phyloP scores from a whole-genome alignment of 2,797 vertebrate genomes.

The Psittacula derbiana region DNA sequence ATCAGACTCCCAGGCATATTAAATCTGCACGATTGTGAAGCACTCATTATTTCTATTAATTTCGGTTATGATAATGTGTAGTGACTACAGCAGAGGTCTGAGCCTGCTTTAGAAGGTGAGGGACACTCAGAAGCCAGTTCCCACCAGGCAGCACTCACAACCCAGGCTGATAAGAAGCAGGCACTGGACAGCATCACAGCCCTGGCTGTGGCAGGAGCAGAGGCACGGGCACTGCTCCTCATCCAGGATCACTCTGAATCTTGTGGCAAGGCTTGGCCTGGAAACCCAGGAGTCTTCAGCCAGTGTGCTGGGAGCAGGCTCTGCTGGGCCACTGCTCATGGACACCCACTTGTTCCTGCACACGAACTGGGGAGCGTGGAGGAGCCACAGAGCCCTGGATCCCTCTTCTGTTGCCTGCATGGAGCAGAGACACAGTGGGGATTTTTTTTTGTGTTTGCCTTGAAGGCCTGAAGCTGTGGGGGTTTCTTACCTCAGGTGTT shows the following conservation, averaged over 20 bases:
- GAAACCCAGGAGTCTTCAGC: background rate
- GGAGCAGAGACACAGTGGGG: background rate
- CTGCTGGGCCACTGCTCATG: background rate
- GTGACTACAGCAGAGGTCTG: background rate
- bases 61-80: background rate
- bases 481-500: background rate
- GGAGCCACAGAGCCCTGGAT: rapidly evolving
- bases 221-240: rapidly evolving
- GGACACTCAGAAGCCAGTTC: rapidly evolving
- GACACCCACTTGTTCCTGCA: background rate
- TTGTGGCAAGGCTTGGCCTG: background rate
- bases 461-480: background rate
- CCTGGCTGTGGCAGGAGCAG: background rate
- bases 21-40: background rate
- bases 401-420: background rate
- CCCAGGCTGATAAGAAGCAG: rapidly evolving
- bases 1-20: background rate
- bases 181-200: background rate
- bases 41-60: slow-evolving; percentile 25
- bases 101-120: background rate
- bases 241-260: background rate
- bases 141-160: rapidly evolving
- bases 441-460: background rate
- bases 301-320: background rate
- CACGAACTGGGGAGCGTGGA: rapidly evolving